phyloP scores from a whole-genome alignment of 1,140 invertebrate genomes.

The Rhynchophorus ferrugineus region DNA sequence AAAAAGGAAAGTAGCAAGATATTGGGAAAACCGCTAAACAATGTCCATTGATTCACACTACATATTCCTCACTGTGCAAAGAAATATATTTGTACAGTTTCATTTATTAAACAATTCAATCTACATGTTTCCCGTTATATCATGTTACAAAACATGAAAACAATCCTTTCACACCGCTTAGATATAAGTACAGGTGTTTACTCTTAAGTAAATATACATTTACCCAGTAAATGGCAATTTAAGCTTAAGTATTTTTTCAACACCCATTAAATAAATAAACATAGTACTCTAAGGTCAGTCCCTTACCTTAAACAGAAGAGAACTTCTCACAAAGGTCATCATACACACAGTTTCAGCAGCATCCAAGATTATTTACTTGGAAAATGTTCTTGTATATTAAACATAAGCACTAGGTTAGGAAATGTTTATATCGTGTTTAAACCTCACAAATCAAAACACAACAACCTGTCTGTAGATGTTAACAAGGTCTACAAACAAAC shows the following conservation, averaged over 20 bases:
- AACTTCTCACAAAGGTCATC: conserved; percentile 21
- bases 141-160: neutral
- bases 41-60: neutral
- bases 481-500: conserved; percentile 1
- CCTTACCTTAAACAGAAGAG: conserved; percentile 4
- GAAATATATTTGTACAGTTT: too few relatives aligned
- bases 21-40: neutral
- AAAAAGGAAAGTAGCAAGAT: neutral
- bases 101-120: neutral
- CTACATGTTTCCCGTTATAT: neutral
- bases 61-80: too few relatives aligned
- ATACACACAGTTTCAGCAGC: conserved; percentile 18
- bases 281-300: neutral
- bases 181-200: neutral
- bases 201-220: conserved; percentile 1
- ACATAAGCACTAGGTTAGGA: conserved; percentile 15
- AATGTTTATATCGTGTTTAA: conserved; percentile 2
- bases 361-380: conserved; percentile 18
- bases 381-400: conserved; percentile 6
- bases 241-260: neutral
- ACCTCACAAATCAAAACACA: conserved; percentile 5
- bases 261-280: neutral
- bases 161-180: neutral
- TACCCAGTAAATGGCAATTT: neutral
- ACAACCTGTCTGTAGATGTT: neutral